These are phyloP conservation scores for Hypercompe scribonia DNA, from an alignment of 2,888 invertebrate species.

Conservation along the genomic window DNA sequence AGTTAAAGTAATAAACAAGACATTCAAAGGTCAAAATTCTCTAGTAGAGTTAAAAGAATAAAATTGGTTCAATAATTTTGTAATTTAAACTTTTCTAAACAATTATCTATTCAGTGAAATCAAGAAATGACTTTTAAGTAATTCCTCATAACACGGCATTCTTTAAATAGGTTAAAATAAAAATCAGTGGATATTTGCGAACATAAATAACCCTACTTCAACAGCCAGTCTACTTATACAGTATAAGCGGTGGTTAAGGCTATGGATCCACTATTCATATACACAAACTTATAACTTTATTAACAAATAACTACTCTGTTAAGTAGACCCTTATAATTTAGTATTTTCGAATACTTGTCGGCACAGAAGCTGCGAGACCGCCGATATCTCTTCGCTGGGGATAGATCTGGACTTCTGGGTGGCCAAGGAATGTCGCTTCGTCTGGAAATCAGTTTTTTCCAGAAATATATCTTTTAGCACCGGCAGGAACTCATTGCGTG, in stretches of 20 bases:
- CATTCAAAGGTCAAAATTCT: no score
- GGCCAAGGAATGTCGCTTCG: no score
- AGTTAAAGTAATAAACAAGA: neutral
- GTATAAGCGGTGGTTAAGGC: neutral
- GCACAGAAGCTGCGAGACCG: no score
- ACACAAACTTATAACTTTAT: conserved; percentile 38
- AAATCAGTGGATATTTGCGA: neutral
- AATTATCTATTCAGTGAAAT: neutral
- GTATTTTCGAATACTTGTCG: no score
- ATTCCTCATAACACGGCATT: neutral
- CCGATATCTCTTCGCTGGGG: no score
- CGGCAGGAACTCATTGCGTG: no score
- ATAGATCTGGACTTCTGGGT: no score
- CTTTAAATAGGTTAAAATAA: neutral
- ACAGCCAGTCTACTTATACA: neutral
- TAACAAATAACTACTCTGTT: conserved; percentile 24
- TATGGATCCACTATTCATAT: conserved; percentile 27
- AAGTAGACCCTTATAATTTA: no score
- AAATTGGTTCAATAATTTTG: neutral
- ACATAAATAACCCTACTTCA: neutral
- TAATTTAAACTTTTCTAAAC: neutral
- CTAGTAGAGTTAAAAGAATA: neutral
- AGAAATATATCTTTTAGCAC: no score
- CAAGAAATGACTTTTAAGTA: neutral
- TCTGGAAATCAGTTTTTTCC: no score